Evolutionary conservation across 2,888 invertebrate genomes (phyloP).

Genomic region (Drosophila histrio): DNA sequence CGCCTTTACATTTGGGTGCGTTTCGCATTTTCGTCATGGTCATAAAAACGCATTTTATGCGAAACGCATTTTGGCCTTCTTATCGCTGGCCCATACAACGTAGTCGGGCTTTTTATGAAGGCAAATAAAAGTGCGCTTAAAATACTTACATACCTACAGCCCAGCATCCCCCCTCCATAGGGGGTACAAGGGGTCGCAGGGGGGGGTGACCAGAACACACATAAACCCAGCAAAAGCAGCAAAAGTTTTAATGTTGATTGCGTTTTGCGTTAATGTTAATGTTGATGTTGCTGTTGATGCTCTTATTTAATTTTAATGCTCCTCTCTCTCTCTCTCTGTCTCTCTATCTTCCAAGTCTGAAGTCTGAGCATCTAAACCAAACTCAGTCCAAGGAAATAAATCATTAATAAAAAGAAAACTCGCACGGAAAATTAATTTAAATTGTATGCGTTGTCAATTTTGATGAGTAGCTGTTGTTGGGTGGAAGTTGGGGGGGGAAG

Average conservation of each 20-base stretch:
- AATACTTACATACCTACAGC: conserved; percentile 37
- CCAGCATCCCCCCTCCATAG: neutral
- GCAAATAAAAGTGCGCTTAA: conserved; percentile 74
- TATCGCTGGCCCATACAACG: conserved; percentile 60
- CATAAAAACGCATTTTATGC: conserved; percentile 81
- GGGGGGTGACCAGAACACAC: conserved; percentile 18
- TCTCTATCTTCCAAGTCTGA: conserved; percentile 6
- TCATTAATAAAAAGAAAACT: conserved; percentile 65
- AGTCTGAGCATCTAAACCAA: neutral
- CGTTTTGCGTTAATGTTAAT: conserved; percentile 69
- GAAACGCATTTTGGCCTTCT: conserved; percentile 74
- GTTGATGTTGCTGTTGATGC: conserved; percentile 31
- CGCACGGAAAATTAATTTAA: conserved; percentile 64
- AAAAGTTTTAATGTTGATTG: conserved; percentile 75
- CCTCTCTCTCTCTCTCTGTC: neutral
- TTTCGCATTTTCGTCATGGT: conserved; percentile 78
- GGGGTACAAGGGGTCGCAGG: neutral
- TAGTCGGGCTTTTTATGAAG: conserved; percentile 62
- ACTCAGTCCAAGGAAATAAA: conserved; percentile 48
- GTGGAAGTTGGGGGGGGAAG: neutral
- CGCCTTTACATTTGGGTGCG: conserved; percentile 55
- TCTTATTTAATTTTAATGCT: conserved; percentile 71
- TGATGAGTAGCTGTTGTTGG: conserved; percentile 47
- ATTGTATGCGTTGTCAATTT: conserved; percentile 68
- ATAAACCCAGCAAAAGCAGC: conserved; percentile 57